A percentile compares a stretch with the other conserved stretches of the same genome.
These are phyloP conservation scores for Pseudopleuronectes americanus DNA, from an alignment of 2,797 vertebrate genomes.

Conservation along the genomic window DNA sequence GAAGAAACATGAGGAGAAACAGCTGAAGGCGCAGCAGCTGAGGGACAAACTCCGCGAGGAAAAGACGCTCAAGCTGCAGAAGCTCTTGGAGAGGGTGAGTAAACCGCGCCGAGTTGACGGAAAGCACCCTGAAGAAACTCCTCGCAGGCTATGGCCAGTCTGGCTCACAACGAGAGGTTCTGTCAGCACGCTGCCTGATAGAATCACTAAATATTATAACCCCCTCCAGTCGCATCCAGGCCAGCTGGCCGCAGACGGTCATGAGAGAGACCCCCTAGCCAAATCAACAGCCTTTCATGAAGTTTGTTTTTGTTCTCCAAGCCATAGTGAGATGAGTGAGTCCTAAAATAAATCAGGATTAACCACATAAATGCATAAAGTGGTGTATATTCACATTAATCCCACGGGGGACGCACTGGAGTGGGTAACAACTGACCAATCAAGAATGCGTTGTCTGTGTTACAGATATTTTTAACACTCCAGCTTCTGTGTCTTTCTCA, in stretches of 20 bases:
- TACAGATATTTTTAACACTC: constrained; percentile 26
- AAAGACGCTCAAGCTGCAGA: constrained; percentile 97
- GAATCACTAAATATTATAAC: constrained; percentile 74
- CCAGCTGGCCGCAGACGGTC: constrained; percentile 73
- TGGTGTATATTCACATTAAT: constrained; percentile 68
- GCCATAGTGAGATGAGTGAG: constrained; percentile 68
- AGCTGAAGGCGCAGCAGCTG: constrained; percentile 98
- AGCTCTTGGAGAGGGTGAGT: constrained; percentile 96
- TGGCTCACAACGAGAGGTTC: constrained; percentile 64
- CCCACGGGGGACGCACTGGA: constrained; percentile 37
- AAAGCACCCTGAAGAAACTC: constrained; percentile 55
- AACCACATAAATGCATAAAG: constrained; percentile 73
- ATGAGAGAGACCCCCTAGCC: constrained; percentile 64
- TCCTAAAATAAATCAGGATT: constrained; percentile 74
- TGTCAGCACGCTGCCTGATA: constrained; percentile 71
- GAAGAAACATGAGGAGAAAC: constrained; percentile 99
- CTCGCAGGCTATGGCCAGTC: constrained; percentile 39
- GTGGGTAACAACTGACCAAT: constrained; percentile 38
- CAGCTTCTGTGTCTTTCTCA: constrained; percentile 17
- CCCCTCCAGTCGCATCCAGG: constrained; percentile 59
- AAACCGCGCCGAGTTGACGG: constrained; percentile 46
- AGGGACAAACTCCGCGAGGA: constrained; percentile 96
- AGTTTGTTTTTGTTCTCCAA: constrained; percentile 79
- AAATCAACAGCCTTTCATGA: constrained; percentile 75
- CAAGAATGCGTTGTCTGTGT: constrained; percentile 41